Conservation (phyloP, 2,888 invertebrate species). For the Calephelis perditalis region DNA sequence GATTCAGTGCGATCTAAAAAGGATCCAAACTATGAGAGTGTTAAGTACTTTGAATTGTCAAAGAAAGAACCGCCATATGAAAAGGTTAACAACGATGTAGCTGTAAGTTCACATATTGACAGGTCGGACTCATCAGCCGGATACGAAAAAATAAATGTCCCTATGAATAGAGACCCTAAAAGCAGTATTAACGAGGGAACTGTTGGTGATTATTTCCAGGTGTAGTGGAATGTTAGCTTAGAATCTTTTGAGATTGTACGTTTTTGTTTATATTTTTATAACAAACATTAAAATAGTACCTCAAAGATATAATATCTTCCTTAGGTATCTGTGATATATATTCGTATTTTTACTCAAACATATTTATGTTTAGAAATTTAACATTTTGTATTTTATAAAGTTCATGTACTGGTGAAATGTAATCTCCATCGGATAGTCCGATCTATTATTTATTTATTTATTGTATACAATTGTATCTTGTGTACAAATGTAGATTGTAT, state of each 20-base stretch:
- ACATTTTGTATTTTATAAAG: conserved; percentile 21
- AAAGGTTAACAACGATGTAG: conserved; percentile 66
- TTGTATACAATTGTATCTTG: conserved; percentile 34
- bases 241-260: conserved; percentile 51
- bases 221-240: conserved; percentile 40
- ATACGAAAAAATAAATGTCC: conserved; percentile 63
- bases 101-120: conserved; percentile 41
- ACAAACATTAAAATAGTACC: conserved; percentile 49
- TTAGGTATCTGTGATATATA: conserved; percentile 74
- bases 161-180: conserved; percentile 49
- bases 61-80: conserved; percentile 83
- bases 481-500: conserved; percentile 55
- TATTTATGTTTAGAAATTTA: conserved; percentile 36
- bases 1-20: conserved; percentile 76
- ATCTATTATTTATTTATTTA: conserved; percentile 26
- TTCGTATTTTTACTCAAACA: conserved; percentile 45
- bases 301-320: conserved; percentile 63
- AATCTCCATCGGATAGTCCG: conserved; percentile 35
- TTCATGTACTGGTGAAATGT: conserved; percentile 30
- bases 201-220: conserved; percentile 72
- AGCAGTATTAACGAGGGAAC: conserved; percentile 65
- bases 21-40: conserved; percentile 90
- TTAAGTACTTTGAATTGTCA: conserved; percentile 82
- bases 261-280: conserved; percentile 52
- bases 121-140: conserved; percentile 64